phyloP scores from a whole-genome alignment of 2,113 vertebrate genomes.

The Protobothrops flavoviridis region DNA sequence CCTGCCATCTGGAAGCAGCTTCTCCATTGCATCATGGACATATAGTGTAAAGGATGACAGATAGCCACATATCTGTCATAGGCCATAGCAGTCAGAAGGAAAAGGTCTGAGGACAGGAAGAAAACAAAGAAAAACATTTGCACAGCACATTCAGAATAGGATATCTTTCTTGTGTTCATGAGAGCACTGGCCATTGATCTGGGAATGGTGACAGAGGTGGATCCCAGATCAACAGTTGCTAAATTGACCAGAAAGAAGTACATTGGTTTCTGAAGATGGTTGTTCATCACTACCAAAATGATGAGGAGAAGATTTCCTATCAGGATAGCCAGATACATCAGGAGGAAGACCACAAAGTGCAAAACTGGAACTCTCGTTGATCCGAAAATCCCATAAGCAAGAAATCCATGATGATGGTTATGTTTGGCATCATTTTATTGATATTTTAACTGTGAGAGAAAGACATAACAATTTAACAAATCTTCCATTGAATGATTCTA shows the following conservation, averaged over 20 bases:
- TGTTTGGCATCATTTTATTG: not conserved
- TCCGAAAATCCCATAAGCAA: constrained; percentile 3
- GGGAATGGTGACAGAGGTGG: not conserved
- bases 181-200: not conserved
- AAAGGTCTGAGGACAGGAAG: not conserved
- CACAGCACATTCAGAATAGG: not conserved
- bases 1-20: not conserved
- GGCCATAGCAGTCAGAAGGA: not conserved
- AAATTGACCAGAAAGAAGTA: constrained; percentile 4
- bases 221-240: not conserved
- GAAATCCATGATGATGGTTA: not conserved
- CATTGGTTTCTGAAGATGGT: constrained; percentile 1
- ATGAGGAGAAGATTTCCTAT: not conserved
- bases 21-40: not conserved
- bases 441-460: no score
- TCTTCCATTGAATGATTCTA: not conserved
- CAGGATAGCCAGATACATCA: not conserved
- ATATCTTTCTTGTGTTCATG: not conserved
- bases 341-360: not conserved
- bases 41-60: not conserved
- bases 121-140: not conserved
- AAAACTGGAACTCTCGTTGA: not conserved
- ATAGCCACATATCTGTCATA: constrained; percentile 19
- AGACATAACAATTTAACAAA: not conserved
- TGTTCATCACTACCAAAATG: not conserved